A percentile compares a stretch with the other conserved stretches of the same genome.
phyloP scores from a whole-genome alignment of 1,140 invertebrate genomes.

The Proctacanthus coquilletti region DNA sequence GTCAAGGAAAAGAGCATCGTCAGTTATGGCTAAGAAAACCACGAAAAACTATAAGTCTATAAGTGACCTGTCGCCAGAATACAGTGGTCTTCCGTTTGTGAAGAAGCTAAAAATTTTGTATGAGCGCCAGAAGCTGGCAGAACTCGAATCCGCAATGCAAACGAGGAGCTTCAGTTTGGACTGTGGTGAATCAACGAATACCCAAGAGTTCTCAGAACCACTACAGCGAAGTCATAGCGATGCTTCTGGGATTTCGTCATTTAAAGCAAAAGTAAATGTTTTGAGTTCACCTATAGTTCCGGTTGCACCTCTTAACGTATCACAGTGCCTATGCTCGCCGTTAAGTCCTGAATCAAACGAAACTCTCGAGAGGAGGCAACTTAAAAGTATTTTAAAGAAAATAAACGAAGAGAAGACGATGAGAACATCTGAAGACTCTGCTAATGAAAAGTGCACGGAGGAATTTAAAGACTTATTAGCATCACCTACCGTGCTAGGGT shows the following conservation, averaged over 20 bases:
- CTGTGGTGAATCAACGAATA: slow-evolving; percentile 43
- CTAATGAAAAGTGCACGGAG: slow-evolving; percentile 20
- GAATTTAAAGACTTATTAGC: too few relatives aligned
- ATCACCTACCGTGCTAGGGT: slow-evolving; percentile 72
- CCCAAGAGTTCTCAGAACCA: slow-evolving; percentile 37
- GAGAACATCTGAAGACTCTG: slow-evolving; percentile 21
- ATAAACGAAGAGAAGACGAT: slow-evolving; percentile 44
- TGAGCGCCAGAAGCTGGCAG: slow-evolving; percentile 69
- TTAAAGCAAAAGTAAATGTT: too few relatives aligned
- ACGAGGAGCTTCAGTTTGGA: slow-evolving; percentile 64
- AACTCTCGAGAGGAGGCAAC: slow-evolving; percentile 59
- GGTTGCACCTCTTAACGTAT: slow-evolving; percentile 21
- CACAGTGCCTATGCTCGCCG: slow-evolving; percentile 26
- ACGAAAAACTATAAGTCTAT: slow-evolving; percentile 58
- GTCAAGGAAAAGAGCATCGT: too few relatives aligned
- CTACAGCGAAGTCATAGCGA: slow-evolving; percentile 49
- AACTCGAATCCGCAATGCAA: slow-evolving; percentile 55
- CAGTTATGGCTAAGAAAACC: too few relatives aligned
- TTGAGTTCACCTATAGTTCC: slow-evolving; percentile 17
- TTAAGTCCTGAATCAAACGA: slow-evolving; percentile 62
- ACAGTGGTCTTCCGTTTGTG: slow-evolving; percentile 70
- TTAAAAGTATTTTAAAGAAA: slow-evolving; percentile 75
- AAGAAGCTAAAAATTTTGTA: slow-evolving; percentile 78
- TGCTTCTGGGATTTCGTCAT: slow-evolving; percentile 25
- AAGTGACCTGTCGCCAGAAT: slow-evolving; percentile 75